These are phyloP conservation scores for Pseudeuparius sepicola DNA, from an alignment of 2,888 invertebrate genomes.

Conservation along the genomic window DNA sequence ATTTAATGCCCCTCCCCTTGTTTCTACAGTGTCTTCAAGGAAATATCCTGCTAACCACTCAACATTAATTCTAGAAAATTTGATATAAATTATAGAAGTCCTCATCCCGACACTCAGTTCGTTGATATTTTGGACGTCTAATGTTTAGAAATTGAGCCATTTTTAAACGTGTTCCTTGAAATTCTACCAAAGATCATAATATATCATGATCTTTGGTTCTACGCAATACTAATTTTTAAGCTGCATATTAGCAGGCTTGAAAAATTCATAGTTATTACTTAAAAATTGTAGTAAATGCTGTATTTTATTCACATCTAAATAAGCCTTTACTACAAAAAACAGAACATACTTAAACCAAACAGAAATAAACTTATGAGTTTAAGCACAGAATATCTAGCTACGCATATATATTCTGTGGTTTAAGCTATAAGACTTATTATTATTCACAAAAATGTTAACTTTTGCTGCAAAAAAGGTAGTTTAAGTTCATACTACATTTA, in stretches of 20 bases:
- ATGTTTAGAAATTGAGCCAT: slow-evolving; percentile 8
- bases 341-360: slow-evolving; percentile 9
- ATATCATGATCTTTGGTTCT: no score
- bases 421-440: no score
- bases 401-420: no score
- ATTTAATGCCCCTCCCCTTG: no score
- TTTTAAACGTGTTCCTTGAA: slow-evolving; percentile 10
- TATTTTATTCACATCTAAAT: slow-evolving; percentile 10
- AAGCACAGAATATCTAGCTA: no score
- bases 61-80: slow-evolving; percentile 12
- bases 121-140: slow-evolving; percentile 8
- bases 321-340: no score
- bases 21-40: slow-evolving; percentile 9
- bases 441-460: slow-evolving; percentile 3
- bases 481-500: slow-evolving; percentile 1
- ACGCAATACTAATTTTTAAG: slow-evolving; percentile 10
- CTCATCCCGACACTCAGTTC: slow-evolving; percentile 11
- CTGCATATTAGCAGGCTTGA: slow-evolving; percentile 6
- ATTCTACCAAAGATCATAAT: no score
- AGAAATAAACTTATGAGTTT: slow-evolving; percentile 11
- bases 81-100: slow-evolving; percentile 12
- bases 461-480: slow-evolving; percentile 3
- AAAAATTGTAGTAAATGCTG: slow-evolving; percentile 10
- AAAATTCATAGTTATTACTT: slow-evolving; percentile 8
- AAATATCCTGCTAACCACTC: no score